Conservation (phyloP, 2,888 invertebrate genomes). For the Actias luna region DNA sequence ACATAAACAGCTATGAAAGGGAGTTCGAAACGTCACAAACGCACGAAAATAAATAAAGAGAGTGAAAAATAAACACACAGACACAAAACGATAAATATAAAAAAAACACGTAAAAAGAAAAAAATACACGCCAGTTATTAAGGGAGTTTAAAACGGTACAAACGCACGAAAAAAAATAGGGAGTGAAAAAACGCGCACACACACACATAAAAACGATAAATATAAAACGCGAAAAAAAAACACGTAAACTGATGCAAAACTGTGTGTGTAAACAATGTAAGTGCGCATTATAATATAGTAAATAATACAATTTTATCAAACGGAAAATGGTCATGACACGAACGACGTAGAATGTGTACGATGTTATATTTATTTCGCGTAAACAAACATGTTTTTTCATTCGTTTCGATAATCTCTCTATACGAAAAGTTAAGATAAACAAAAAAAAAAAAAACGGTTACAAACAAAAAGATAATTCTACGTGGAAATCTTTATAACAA, state of each 20-base stretch:
- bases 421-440: conserved; percentile 20
- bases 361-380: conserved; percentile 43
- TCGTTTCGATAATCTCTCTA: conserved; percentile 24
- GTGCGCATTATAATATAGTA: conserved; percentile 49
- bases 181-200: conserved; percentile 15
- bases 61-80: no score
- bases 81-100: no score
- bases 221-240: conserved; percentile 16
- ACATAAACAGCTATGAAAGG: no score
- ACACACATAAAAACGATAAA: conserved; percentile 24
- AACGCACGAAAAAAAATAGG: not conserved
- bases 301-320: conserved; percentile 50
- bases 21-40: no score
- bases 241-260: conserved; percentile 8
- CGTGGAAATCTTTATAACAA: no score
- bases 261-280: conserved; percentile 41
- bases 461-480: no score
- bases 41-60: no score
- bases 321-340: conserved; percentile 48
- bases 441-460: not conserved
- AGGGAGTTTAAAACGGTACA: no score
- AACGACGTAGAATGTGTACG: conserved; percentile 44
- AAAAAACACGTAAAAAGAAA: no score
- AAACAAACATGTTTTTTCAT: conserved; percentile 44
- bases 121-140: no score